A percentile compares a stretch with the other conserved stretches of the same genome.
phyloP scores from a whole-genome alignment of 2,797 vertebrate species.

The Zalophus californianus region DNA sequence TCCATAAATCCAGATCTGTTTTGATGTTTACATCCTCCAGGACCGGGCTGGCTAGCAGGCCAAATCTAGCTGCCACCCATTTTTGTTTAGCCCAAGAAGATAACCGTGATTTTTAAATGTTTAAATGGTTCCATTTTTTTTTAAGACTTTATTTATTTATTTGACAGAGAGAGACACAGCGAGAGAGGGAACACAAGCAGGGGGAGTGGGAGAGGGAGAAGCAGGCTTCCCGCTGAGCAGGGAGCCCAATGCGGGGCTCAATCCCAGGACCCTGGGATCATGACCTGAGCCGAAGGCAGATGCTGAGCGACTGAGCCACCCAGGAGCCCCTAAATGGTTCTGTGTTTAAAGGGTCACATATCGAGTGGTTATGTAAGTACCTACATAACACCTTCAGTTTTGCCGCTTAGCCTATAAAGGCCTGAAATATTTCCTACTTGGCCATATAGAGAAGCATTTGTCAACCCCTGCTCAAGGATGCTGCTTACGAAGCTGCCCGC shows the following conservation, averaged over 20 bases:
- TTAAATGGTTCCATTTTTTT: background rate
- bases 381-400: background rate
- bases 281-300: no score
- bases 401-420: background rate
- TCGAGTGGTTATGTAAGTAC: background rate
- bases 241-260: no score
- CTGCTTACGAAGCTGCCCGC: rapidly evolving
- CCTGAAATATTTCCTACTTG: background rate
- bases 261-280: no score
- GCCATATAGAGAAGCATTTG: background rate
- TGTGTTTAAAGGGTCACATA: background rate
- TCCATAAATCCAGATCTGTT: background rate
- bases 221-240: no score
- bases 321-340: background rate
- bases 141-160: no score
- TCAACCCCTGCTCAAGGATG: background rate
- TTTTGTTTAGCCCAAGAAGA: background rate
- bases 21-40: background rate
- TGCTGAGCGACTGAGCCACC: no score
- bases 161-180: no score
- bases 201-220: no score
- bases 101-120: background rate
- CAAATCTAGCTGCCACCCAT: no score
- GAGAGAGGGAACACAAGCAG: no score
- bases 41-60: background rate